Conservation (phyloP, 1,140 invertebrate species). For the Zaprionus davidi region DNA sequence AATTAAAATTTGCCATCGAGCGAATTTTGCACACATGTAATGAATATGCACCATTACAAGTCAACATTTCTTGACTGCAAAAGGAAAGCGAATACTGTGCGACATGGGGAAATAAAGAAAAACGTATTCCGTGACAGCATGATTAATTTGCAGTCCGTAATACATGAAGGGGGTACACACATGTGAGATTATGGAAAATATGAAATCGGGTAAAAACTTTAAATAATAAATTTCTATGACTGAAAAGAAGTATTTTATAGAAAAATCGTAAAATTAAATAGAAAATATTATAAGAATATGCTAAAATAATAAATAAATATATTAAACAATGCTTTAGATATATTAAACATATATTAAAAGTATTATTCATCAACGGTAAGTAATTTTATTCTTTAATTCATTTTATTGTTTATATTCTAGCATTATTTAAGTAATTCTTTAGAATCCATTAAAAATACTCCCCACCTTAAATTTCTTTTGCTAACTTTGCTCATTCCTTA, state of each 20-base stretch:
- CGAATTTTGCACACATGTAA: conserved; percentile 71
- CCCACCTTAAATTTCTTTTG: not conserved
- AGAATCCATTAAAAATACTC: too few relatives aligned
- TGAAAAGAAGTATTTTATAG: not conserved
- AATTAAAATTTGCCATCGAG: conserved; percentile 68
- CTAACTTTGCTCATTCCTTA: not conserved
- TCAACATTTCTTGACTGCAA: conserved; percentile 33
- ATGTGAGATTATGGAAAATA: not conserved
- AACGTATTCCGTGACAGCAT: conserved; percentile 3
- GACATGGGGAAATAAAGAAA: conserved; percentile 11
- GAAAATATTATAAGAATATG: not conserved
- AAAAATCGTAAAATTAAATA: not conserved
- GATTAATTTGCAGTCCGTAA: conserved; percentile 8
- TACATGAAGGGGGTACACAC: not conserved
- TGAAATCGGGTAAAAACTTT: not conserved
- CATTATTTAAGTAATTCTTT: too few relatives aligned
- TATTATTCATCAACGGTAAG: too few relatives aligned
- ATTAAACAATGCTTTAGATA: not conserved
- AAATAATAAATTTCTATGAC: not conserved
- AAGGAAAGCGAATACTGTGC: conserved; percentile 36
- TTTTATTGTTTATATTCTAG: too few relatives aligned
- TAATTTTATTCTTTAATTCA: too few relatives aligned
- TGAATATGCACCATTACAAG: conserved; percentile 71
- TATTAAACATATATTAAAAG: too few relatives aligned
- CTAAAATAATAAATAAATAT: not conserved